These are phyloP conservation scores for Lepilemur septentrionalis DNA, from an alignment of 2,797 vertebrate species.

Conservation along the genomic window DNA sequence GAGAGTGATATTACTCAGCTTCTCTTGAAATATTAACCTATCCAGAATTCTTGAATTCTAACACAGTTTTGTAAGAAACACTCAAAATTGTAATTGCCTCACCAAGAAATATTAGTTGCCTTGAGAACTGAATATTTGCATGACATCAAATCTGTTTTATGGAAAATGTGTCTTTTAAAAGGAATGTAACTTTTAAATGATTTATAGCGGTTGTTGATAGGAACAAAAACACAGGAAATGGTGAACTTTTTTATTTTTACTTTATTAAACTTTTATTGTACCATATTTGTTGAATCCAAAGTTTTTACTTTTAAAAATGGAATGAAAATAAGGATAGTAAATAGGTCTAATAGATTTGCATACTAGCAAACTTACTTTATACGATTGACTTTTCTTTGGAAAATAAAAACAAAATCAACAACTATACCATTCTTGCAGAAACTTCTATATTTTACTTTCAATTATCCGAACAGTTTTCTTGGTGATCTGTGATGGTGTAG, in stretches of 20 bases:
- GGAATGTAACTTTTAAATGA: background rate
- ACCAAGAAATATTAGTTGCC: constrained; percentile 21
- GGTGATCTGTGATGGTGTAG: constrained; percentile 27
- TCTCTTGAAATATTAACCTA: constrained; percentile 21
- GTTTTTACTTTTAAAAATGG: constrained; percentile 38
- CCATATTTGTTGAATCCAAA: constrained; percentile 37
- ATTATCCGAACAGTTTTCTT: constrained; percentile 1
- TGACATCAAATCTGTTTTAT: constrained; percentile 32
- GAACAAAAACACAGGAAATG: constrained; percentile 31
- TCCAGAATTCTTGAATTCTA: background rate
- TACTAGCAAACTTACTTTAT: constrained; percentile 27
- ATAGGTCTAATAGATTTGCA: background rate
- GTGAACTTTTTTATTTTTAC: background rate
- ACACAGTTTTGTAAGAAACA: constrained; percentile 30
- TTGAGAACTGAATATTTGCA: constrained; percentile 25
- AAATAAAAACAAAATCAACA: constrained; percentile 38
- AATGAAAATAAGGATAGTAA: constrained; percentile 35
- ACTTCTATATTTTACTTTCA: constrained; percentile 37
- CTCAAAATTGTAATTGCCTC: constrained; percentile 28
- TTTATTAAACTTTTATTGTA: constrained; percentile 20
- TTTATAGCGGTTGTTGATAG: background rate
- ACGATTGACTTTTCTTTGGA: background rate
- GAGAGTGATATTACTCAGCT: background rate
- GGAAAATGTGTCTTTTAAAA: constrained; percentile 6
- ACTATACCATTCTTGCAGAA: background rate